These are phyloP conservation scores for Cheilosia variabilis DNA, from an alignment of 2,888 invertebrate species.

Conservation along the genomic window DNA sequence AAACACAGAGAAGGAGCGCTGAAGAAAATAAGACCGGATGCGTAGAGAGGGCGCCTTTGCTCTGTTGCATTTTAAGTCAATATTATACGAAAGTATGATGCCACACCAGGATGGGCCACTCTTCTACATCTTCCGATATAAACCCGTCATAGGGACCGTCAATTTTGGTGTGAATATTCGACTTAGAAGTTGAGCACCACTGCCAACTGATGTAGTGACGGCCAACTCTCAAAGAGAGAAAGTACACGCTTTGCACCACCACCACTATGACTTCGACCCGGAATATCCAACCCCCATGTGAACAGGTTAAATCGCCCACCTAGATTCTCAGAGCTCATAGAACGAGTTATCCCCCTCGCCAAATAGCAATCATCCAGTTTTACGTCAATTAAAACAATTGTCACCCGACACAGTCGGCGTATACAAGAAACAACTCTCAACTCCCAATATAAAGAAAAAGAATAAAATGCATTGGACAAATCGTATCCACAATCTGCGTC, in stretches of 20 bases:
- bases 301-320: conserved; percentile 5
- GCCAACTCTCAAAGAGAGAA: no score
- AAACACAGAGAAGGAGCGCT: no score
- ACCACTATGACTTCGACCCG: background rate
- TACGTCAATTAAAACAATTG: conserved; percentile 33
- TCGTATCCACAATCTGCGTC: background rate
- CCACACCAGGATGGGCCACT: no score
- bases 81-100: no score
- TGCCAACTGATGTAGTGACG: no score
- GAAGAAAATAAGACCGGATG: no score
- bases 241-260: background rate
- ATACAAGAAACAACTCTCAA: background rate
- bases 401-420: background rate
- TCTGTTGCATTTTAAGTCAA: no score
- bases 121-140: no score
- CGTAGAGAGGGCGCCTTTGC: no score
- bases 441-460: background rate
- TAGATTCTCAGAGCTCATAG: background rate
- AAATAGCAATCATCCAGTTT: conserved; percentile 1
- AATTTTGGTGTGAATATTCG: no score
- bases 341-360: conserved; percentile 31
- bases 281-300: background rate
- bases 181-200: no score
- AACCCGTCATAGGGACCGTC: no score
- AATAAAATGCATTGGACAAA: conserved; percentile 14